phyloP scores from a whole-genome alignment of 2,888 invertebrate genomes.

The Ptilodon capucinus region DNA sequence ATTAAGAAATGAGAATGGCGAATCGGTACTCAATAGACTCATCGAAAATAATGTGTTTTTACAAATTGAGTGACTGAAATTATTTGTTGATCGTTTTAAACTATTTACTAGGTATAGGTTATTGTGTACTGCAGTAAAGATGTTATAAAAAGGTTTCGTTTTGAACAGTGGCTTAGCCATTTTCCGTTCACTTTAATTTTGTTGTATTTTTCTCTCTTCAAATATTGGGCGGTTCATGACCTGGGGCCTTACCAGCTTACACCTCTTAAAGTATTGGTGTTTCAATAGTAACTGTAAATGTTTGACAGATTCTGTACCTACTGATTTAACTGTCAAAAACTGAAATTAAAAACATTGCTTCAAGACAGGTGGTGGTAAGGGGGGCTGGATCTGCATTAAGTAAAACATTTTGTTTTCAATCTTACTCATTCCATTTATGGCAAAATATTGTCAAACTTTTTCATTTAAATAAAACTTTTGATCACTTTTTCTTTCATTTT shows the following conservation, averaged over 20 bases:
- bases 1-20: slow-evolving; percentile 47
- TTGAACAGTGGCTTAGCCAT: too few species aligned
- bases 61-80: slow-evolving; percentile 1
- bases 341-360: too few species aligned
- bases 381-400: background rate
- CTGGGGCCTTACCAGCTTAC: too few species aligned
- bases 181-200: too few species aligned
- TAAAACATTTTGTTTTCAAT: background rate
- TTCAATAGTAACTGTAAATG: too few species aligned
- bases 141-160: too few species aligned
- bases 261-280: too few species aligned
- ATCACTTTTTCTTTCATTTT: background rate
- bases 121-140: background rate
- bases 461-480: background rate
- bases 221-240: too few species aligned
- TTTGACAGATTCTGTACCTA: too few species aligned
- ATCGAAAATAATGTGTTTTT: slow-evolving; percentile 43
- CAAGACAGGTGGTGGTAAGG: too few species aligned
- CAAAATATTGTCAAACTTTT: background rate
- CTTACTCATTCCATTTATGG: background rate
- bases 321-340: too few species aligned
- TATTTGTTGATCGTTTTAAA: background rate
- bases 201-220: background rate
- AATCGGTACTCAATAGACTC: slow-evolving; percentile 56
- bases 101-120: too few species aligned